phyloP scores from a whole-genome alignment of 2,888 invertebrate genomes.

The Brachyptera putata region DNA sequence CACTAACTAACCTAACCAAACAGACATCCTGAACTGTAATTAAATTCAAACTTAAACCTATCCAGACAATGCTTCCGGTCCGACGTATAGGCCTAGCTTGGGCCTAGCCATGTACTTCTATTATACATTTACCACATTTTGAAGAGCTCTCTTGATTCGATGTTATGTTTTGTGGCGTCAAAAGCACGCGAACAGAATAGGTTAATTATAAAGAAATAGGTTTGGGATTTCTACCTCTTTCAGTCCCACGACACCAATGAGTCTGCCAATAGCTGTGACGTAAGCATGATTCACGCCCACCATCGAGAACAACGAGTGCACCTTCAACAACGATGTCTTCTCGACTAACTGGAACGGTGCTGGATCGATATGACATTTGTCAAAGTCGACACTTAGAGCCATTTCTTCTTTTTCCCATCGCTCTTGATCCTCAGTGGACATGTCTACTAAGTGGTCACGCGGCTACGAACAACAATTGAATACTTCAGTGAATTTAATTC shows the following conservation, averaged over 20 bases:
- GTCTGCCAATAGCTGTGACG: constrained; percentile 90
- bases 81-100: too few species aligned
- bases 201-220: too few species aligned
- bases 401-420: constrained; percentile 92
- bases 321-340: constrained; percentile 87
- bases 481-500: too few species aligned
- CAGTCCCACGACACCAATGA: constrained; percentile 93
- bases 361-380: constrained; percentile 82
- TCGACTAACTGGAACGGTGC: constrained; percentile 97
- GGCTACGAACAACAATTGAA: constrained; percentile 56
- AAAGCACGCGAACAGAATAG: too few species aligned
- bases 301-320: constrained; percentile 97
- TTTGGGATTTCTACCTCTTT: constrained; percentile 84
- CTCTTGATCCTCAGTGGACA: constrained; percentile 89
- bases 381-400: constrained; percentile 72
- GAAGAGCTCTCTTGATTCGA: too few species aligned
- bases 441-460: constrained; percentile 84
- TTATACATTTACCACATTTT: too few species aligned
- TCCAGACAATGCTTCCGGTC: too few species aligned
- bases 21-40: too few species aligned
- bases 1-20: too few species aligned
- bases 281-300: constrained; percentile 97
- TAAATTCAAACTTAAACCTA: too few species aligned
- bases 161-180: too few species aligned
- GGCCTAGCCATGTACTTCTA: too few species aligned